A percentile compares a stretch with the other conserved stretches of the same genome.
Conservation (phyloP, 37 sponge, comb jelly and placozoan genomes). For the Halichondria panicea region DNA sequence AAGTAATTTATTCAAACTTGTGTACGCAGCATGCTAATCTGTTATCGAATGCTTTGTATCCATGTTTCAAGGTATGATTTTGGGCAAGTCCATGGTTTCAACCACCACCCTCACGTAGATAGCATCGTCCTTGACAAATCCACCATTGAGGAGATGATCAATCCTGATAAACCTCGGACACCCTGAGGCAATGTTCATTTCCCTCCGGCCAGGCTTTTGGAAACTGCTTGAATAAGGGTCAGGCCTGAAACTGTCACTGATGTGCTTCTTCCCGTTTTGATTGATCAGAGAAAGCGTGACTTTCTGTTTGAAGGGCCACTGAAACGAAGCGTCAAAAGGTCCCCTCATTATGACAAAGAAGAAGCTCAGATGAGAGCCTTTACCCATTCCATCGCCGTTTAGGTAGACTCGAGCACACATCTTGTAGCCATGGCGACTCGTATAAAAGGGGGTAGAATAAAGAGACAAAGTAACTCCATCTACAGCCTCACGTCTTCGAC, state of each 20-base stretch:
- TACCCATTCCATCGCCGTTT: conserved; percentile 77
- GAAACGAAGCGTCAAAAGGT: conserved; percentile 53
- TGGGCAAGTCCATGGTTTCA: conserved; percentile 20
- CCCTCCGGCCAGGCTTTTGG: conserved; percentile 46
- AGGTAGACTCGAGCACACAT: conserved; percentile 71
- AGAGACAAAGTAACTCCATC: conserved; percentile 59
- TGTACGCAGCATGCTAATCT: too few species aligned
- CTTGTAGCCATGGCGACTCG: conserved; percentile 62
- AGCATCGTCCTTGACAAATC: conserved; percentile 55
- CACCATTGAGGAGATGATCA: conserved; percentile 39
- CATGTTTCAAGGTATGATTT: too few species aligned
- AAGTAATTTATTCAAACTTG: too few species aligned
- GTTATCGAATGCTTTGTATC: too few species aligned
- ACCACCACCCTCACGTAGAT: conserved; percentile 46
- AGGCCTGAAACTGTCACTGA: conserved; percentile 59
- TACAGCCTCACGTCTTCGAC: too few species aligned
- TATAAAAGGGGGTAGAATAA: conserved; percentile 66
- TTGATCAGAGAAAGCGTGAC: conserved; percentile 64
- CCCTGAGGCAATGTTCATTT: conserved; percentile 76
- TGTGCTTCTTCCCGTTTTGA: conserved; percentile 36
- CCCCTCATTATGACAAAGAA: conserved; percentile 80
- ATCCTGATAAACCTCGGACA: conserved; percentile 55
- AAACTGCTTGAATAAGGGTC: conserved; percentile 50
- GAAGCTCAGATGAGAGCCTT: conserved; percentile 61
- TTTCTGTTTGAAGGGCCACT: conserved; percentile 72